Evolutionary conservation across 2,888 invertebrate species (phyloP).

Genomic region (Ferrisia virgata): DNA sequence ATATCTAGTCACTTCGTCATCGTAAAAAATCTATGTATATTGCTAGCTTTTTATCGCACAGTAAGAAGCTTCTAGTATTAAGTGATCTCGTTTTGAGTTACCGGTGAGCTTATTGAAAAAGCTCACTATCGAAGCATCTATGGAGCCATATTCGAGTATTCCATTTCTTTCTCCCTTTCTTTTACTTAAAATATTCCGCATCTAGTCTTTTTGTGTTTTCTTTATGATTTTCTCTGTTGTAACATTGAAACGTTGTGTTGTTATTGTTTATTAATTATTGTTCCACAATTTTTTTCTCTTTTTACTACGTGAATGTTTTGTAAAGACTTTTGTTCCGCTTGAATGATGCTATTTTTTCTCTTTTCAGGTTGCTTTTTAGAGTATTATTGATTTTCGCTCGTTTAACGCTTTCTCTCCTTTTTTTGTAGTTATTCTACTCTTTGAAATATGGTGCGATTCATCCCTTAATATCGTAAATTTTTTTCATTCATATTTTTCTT

Average conservation of each 20-base stretch:
- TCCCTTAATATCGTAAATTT: background rate
- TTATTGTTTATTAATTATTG: background rate
- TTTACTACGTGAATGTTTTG: background rate
- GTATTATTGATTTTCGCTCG: background rate
- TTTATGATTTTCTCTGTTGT: background rate
- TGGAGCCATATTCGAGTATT: background rate
- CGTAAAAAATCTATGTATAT: background rate
- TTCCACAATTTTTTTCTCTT: background rate
- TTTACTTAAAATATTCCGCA: background rate
- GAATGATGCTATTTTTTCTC: background rate
- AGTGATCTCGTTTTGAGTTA: slow-evolving; percentile 40
- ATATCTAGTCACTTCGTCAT: slow-evolving; percentile 43
- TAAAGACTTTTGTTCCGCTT: background rate
- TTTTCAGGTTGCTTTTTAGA: background rate
- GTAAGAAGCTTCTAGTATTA: slow-evolving; percentile 38
- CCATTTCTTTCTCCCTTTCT: background rate
- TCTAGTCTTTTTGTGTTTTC: slow-evolving; percentile 18
- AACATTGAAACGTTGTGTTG: background rate
- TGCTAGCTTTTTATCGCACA: slow-evolving; percentile 33
- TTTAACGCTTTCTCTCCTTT: too few relatives aligned
- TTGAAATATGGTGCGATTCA: too few relatives aligned
- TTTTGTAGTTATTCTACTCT: too few relatives aligned
- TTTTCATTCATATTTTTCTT: background rate
- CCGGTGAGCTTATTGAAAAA: background rate
- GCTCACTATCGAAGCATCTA: background rate